Evolutionary conservation across 2,797 vertebrate species (phyloP).

Genomic region (Lindbergichthys nudifrons): DNA sequence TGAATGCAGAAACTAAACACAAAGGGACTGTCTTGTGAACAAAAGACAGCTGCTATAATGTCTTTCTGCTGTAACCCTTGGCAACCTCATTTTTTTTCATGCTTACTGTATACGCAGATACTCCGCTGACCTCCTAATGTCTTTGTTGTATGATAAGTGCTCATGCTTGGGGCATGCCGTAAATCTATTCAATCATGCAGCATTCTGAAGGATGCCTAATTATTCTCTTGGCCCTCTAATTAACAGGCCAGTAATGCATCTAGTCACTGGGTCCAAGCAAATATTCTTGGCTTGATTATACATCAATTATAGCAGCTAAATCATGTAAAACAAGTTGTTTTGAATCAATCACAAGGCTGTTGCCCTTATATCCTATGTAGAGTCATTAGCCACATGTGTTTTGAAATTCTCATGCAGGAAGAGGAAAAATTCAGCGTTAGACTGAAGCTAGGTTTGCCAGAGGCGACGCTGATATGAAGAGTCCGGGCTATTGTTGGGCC

Average conservation of each 20-base stretch:
- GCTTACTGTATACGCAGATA: constrained; percentile 53
- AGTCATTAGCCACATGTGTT: constrained; percentile 20
- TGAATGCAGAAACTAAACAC: constrained; percentile 42
- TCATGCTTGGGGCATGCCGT: constrained; percentile 55
- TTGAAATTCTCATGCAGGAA: constrained; percentile 21
- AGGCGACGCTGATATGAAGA: constrained; percentile 59
- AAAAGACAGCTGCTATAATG: constrained; percentile 59
- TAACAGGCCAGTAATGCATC: constrained; percentile 43
- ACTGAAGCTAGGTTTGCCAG: constrained; percentile 38
- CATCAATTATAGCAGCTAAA: constrained; percentile 22
- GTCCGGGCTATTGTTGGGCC: constrained; percentile 67
- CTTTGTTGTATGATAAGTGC: constrained; percentile 63
- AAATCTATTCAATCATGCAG: constrained; percentile 55
- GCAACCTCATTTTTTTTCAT: constrained; percentile 52
- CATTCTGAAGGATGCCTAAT: constrained; percentile 51
- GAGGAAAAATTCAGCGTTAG: constrained; percentile 19
- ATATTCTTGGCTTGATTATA: constrained; percentile 23
- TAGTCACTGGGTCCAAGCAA: constrained; percentile 23
- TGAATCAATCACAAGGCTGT: constrained; percentile 3
- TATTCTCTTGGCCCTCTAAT: constrained; percentile 51
- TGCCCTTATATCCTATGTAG: not conserved
- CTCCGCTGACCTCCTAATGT: constrained; percentile 52
- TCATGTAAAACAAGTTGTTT: constrained; percentile 19
- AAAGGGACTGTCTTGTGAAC: constrained; percentile 46
- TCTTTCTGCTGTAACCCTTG: constrained; percentile 54